Evolutionary conservation across 2,113 vertebrate species (phyloP), one percentile per base, ranked within the genome.

Genomic region (Verasper variegatus): DNA sequence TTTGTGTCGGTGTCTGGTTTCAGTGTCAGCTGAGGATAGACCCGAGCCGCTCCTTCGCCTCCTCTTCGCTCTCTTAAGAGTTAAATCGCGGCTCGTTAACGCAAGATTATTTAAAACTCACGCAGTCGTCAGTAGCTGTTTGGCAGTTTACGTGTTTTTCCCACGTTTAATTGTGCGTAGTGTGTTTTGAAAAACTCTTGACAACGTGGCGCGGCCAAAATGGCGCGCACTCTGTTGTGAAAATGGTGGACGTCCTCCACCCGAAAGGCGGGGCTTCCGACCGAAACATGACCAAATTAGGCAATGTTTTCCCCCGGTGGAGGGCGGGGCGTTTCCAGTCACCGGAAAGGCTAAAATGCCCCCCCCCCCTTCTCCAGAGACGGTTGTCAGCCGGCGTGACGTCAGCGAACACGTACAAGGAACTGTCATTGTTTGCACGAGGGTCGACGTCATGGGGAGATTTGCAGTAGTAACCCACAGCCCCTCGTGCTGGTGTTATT

Each of bases 181-280:
- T 40, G 37, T 49, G 27, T 9, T 54, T 2, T 49, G 20, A 5
- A n/a, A 10, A 54, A 54, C 51, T 20, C 5, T 21, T 78, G 91
- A 78, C 93, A 94, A 95, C 94, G 94, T 95, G 93, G 94, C 94
- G 91, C 17, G 51, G 18, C 78, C 92, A 95, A 95, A 93, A 95
- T 95, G 94, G 94, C 94, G 94, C 77, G 77, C 21, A 11, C 24
- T 27, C 20, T 91, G 89, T 87, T 91, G 80, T 92, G 89, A 89
- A 94, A 94, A 95, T 95, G 94, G 94, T 91, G 90, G 85, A 68
- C 61, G 49, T 60, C 71, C 49, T n/a, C 78, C 78, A 73, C 75
- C 75, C 1, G 52, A 6, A 1, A 59, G 94, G 94, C 80, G 93
- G 83, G 13, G 85, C 51, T 47, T 68, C 40, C 11, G 40, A 12